phyloP scores from a whole-genome alignment of 2,113 vertebrate species.

The Hucho hucho region DNA sequence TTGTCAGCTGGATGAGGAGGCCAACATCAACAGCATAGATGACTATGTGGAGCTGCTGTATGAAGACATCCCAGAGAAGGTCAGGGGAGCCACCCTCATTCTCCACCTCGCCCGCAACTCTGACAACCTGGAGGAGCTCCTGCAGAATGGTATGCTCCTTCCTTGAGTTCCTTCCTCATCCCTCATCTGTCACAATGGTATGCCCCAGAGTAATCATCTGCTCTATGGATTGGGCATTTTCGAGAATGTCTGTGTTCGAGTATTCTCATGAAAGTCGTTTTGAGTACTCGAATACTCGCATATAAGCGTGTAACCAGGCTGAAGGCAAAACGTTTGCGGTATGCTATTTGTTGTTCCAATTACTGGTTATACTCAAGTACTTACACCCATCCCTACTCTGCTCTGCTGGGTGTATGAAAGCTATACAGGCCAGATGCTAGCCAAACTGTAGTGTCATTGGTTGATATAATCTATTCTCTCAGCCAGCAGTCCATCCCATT shows the following conservation, averaged over 20 bases:
- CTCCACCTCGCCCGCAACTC: constrained; percentile 89
- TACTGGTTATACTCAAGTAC: too few species aligned
- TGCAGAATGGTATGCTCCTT: constrained; percentile 79
- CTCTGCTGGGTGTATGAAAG: background rate
- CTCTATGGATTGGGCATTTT: too few species aligned
- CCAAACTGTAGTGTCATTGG: background rate
- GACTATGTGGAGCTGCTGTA: constrained; percentile 92
- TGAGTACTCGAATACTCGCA: too few species aligned
- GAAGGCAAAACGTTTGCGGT: too few species aligned
- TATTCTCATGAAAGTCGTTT: too few species aligned
- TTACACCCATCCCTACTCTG: too few species aligned
- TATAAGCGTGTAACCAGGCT: too few species aligned
- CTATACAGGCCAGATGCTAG: background rate
- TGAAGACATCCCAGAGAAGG: constrained; percentile 90
- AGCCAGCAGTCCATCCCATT: constrained; percentile 1
- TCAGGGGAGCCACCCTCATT: constrained; percentile 88
- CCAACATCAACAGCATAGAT: constrained; percentile 87
- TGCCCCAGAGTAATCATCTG: background rate
- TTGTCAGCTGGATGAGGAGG: constrained; percentile 86
- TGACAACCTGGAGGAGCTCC: constrained; percentile 89
- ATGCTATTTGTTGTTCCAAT: too few species aligned
- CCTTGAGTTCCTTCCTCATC: background rate
- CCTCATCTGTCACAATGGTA: background rate
- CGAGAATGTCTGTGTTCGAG: too few species aligned
- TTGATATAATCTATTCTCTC: constrained; percentile 18